phyloP scores from a whole-genome alignment of 2,797 vertebrate species.

The Chloroceryle inda region DNA sequence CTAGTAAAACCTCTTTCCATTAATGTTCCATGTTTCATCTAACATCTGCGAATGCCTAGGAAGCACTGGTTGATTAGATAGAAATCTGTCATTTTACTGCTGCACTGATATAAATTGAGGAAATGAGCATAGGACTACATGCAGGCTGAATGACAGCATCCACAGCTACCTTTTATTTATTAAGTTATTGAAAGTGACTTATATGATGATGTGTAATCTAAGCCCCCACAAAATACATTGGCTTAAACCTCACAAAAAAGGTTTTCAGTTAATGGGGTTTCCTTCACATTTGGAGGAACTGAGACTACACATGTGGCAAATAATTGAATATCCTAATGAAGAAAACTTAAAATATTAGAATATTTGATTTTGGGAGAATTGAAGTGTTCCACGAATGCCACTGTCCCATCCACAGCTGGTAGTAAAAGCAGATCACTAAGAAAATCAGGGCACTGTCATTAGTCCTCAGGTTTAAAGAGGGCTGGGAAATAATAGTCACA shows the following conservation, averaged over 20 bases:
- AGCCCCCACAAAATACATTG: background rate
- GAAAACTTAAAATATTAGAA: background rate
- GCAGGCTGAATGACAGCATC: background rate
- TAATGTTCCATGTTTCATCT: background rate
- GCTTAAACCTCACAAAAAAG: background rate
- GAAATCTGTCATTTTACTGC: background rate
- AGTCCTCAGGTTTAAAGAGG: background rate
- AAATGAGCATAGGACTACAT: background rate
- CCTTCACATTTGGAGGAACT: background rate
- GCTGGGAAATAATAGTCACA: background rate
- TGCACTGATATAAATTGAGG: background rate
- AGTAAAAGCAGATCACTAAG: background rate
- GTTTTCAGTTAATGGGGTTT: background rate
- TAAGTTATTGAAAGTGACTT: background rate
- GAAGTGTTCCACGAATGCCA: background rate
- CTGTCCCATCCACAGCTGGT: background rate
- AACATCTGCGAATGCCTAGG: background rate
- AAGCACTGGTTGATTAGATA: background rate
- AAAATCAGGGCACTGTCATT: background rate
- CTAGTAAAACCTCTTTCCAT: constrained; percentile 14
- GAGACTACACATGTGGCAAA: rapidly evolving
- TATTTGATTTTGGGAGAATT: background rate
- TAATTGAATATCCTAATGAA: background rate
- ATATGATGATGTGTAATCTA: background rate
- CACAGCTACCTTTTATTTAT: background rate